These are phyloP conservation scores for Columba guinea DNA, from an alignment of 2,797 vertebrate genomes.

Conservation along the genomic window DNA sequence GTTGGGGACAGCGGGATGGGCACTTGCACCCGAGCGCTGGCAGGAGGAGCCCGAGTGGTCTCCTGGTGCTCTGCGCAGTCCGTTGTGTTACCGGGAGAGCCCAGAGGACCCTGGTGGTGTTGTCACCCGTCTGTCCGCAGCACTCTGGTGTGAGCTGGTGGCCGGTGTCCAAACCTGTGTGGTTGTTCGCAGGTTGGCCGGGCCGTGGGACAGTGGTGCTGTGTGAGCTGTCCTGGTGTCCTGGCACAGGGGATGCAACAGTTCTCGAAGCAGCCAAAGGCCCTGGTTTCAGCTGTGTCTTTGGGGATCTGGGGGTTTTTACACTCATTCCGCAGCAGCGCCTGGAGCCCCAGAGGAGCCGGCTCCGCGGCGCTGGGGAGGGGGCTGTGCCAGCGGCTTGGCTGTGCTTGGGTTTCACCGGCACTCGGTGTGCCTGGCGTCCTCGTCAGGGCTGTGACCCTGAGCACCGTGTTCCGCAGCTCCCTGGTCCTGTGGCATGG, in stretches of 20 bases:
- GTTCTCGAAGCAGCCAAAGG: background rate
- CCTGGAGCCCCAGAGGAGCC: background rate
- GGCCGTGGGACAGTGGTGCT: background rate
- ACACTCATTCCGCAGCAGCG: fast-evolving
- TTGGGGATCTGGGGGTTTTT: background rate
- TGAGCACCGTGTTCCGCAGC: background rate
- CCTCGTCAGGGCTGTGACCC: background rate
- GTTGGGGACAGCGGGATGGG: background rate
- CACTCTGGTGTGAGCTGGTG: background rate
- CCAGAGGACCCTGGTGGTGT: background rate
- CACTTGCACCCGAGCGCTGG: background rate
- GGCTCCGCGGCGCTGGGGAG: background rate
- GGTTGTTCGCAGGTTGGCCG: background rate
- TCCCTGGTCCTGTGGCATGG: background rate
- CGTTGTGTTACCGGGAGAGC: background rate
- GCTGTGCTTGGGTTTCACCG: background rate
- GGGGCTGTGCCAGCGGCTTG: background rate
- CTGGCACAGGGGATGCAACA: background rate
- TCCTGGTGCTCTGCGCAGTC: background rate
- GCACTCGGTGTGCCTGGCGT: background rate
- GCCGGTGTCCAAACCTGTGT: background rate
- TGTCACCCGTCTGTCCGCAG: background rate
- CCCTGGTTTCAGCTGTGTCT: background rate
- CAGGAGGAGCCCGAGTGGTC: background rate
- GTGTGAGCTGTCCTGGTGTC: background rate